A percentile compares a stretch with the other conserved stretches of the same genome.
phyloP scores from a whole-genome alignment of 2,888 invertebrate genomes.

The Rhamphomyia laevipes region DNA sequence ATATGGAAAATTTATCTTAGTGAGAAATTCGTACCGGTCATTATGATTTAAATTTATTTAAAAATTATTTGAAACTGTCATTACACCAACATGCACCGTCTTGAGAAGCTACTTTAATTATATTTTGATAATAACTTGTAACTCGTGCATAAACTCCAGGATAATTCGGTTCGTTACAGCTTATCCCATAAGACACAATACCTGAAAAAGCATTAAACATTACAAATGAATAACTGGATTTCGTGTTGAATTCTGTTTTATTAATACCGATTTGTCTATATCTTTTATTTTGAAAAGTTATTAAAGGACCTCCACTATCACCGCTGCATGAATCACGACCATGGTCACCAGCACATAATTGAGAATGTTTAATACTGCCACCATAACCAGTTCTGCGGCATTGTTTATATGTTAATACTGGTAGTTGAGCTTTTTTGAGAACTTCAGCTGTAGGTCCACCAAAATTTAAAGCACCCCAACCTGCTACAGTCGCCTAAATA shows the following conservation, averaged over 20 bases:
- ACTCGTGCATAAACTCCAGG: slow-evolving; percentile 34
- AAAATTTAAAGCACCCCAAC: slow-evolving; percentile 27
- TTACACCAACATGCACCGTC: neutral
- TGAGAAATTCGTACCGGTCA: too few species aligned
- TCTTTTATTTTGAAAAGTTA: slow-evolving; percentile 8
- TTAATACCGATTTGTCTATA: too few species aligned
- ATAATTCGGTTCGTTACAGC: slow-evolving; percentile 21
- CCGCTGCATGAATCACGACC: slow-evolving; percentile 9
- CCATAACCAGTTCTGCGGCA: slow-evolving; percentile 28
- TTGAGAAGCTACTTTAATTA: neutral
- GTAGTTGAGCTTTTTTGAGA: slow-evolving; percentile 28
- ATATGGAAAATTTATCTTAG: too few species aligned
- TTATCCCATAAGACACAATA: slow-evolving; percentile 10
- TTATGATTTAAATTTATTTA: too few species aligned
- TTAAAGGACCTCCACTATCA: slow-evolving; percentile 14
- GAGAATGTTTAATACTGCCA: slow-evolving; percentile 6
- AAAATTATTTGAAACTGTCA: too few species aligned
- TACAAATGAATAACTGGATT: too few species aligned
- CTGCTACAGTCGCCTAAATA: slow-evolving; percentile 28
- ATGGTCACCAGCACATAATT: slow-evolving; percentile 9
- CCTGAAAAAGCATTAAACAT: slow-evolving; percentile 3
- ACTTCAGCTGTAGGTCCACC: slow-evolving; percentile 25
- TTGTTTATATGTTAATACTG: slow-evolving; percentile 30
- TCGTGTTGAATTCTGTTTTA: too few species aligned
- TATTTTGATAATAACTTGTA: neutral